Conservation (phyloP, 2,888 invertebrate genomes). For the Sarcophaga carnaria region DNA sequence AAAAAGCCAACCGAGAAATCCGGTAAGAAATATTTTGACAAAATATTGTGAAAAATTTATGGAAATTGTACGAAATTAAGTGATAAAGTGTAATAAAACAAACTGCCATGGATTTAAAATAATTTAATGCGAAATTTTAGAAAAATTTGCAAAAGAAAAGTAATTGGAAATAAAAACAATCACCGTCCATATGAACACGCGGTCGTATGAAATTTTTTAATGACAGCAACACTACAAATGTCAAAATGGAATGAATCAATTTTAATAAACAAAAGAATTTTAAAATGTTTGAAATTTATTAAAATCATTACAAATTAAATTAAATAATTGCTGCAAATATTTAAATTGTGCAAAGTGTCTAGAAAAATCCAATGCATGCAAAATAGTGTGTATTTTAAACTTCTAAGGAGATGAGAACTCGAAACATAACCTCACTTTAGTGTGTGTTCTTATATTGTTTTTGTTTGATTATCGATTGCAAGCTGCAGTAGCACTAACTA, state of each 20-base stretch:
- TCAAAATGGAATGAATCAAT: neutral
- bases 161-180: neutral
- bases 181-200: constrained; percentile 24
- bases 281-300: neutral
- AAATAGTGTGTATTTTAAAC: neutral
- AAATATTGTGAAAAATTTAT: constrained; percentile 71
- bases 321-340: constrained; percentile 3
- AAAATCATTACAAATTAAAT: neutral
- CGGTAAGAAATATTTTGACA: constrained; percentile 84
- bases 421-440: constrained; percentile 74
- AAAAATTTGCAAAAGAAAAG: constrained; percentile 22
- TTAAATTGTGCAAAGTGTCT: neutral
- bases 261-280: neutral
- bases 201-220: neutral
- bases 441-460: neutral
- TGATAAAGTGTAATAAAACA: constrained; percentile 63
- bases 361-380: neutral
- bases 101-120: constrained; percentile 25
- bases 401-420: neutral
- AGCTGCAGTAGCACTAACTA: too few relatives aligned
- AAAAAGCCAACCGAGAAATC: constrained; percentile 93
- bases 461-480: neutral
- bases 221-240: neutral
- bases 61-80: constrained; percentile 64
- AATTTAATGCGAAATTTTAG: constrained; percentile 25